Evolutionary conservation across 2,797 vertebrate genomes (phyloP).

Genomic region (Lutjanus campechanus): DNA sequence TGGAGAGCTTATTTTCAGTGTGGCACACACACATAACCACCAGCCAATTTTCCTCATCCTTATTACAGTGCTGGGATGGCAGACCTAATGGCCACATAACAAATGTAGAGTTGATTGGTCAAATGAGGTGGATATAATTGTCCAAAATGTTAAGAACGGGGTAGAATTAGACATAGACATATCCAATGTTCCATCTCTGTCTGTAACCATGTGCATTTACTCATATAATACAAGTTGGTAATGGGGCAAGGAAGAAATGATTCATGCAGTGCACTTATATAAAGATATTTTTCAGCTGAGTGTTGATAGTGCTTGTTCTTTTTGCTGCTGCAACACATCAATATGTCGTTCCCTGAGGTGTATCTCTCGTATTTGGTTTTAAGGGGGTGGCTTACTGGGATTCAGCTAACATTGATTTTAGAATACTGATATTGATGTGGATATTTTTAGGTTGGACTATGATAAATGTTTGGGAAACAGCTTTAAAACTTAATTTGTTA

Average conservation of each 20-base stretch:
- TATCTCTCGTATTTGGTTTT: constrained; percentile 9
- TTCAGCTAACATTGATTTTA: constrained; percentile 14
- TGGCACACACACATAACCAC: constrained; percentile 42
- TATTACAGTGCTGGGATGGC: constrained; percentile 33
- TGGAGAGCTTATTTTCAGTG: constrained; percentile 64
- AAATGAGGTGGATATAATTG: constrained; percentile 55
- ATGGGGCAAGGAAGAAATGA: not conserved
- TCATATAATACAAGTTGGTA: not conserved
- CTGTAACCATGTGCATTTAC: not conserved
- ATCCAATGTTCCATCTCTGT: constrained; percentile 11
- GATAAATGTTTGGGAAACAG: no score
- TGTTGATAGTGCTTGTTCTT: constrained; percentile 2
- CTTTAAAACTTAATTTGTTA: no score
- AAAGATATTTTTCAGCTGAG: not conserved
- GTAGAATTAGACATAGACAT: constrained; percentile 25
- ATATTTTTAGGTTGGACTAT: not conserved
- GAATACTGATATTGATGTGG: not conserved
- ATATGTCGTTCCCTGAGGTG: constrained; percentile 13
- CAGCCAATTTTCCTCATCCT: constrained; percentile 51
- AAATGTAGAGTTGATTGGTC: constrained; percentile 48
- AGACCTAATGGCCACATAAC: constrained; percentile 49
- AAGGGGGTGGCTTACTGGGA: constrained; percentile 7
- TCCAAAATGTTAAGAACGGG: constrained; percentile 36
- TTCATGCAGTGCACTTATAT: not conserved
- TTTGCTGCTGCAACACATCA: constrained; percentile 17